Percentiles rank a stretch among this genome's conserved stretches.
Evolutionary conservation across 2,888 invertebrate genomes (phyloP).

Genomic region (Noctua fimbriata): DNA sequence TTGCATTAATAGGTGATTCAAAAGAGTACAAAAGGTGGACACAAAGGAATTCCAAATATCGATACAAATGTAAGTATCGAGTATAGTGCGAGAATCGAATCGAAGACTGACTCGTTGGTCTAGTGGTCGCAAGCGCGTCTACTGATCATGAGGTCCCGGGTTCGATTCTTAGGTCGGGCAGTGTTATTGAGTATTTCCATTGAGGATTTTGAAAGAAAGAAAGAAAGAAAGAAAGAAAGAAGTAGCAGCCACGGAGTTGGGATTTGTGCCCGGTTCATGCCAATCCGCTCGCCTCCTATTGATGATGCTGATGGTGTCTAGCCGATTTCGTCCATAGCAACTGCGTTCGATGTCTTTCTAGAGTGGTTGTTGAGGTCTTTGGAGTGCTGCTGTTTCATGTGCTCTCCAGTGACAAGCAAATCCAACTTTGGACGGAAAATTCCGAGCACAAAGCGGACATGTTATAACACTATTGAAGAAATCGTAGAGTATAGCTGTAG

Average conservation of each 20-base stretch:
- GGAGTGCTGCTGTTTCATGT: no score
- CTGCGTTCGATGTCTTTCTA: background rate
- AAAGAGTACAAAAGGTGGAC: background rate
- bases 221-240: no score
- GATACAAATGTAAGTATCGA: background rate
- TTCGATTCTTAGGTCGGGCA: background rate
- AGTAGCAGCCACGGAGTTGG: background rate
- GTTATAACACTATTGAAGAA: no score
- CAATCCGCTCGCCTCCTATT: background rate
- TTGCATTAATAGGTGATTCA: background rate
- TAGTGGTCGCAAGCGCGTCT: background rate
- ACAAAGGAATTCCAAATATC: background rate
- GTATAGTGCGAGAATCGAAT: background rate
- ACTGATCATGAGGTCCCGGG: background rate
- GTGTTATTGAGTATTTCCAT: background rate
- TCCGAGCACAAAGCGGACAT: no score
- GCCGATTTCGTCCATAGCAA: background rate
- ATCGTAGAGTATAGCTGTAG: no score
- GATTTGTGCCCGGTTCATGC: background rate
- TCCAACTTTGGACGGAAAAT: background rate
- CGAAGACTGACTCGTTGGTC: background rate
- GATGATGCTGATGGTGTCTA: background rate
- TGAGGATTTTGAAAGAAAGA: no score
- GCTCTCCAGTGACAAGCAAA: background rate
- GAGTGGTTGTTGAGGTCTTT: background rate